phyloP scores from a whole-genome alignment of 2,888 invertebrate genomes.

The Alviniconcha strummeri region DNA sequence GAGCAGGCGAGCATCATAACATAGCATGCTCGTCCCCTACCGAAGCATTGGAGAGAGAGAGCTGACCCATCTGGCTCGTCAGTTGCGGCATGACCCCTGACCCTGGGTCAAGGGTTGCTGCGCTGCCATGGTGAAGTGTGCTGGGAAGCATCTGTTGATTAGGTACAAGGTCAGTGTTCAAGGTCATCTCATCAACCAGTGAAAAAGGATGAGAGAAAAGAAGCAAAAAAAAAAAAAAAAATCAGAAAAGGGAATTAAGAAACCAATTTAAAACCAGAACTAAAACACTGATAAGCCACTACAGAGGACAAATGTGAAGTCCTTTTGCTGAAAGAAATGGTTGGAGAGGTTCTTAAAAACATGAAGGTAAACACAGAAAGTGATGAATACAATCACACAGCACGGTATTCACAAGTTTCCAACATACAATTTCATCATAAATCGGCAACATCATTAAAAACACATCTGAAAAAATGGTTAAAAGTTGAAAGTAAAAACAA shows the following conservation, averaged over 20 bases:
- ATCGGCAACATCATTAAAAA: neutral
- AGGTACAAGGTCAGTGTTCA: slow-evolving; percentile 21
- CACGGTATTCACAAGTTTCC: neutral
- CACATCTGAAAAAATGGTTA: neutral
- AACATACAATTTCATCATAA: neutral
- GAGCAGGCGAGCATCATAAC: slow-evolving; percentile 29
- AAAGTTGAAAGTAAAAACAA: too few species aligned
- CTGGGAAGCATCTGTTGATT: slow-evolving; percentile 48
- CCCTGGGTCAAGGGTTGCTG: slow-evolving; percentile 43
- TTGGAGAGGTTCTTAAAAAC: neutral
- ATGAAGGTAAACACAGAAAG: neutral
- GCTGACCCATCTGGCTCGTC: slow-evolving; percentile 80
- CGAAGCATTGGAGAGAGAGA: slow-evolving; percentile 77
- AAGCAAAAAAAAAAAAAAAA: too few species aligned
- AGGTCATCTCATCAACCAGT: slow-evolving; percentile 8
- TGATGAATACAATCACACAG: neutral
- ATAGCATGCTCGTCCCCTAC: slow-evolving; percentile 57
- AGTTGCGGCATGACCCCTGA: slow-evolving; percentile 43
- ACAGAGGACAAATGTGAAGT: neutral
- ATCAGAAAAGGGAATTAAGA: neutral
- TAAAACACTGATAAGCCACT: neutral
- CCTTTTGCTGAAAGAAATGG: neutral
- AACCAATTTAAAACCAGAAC: neutral
- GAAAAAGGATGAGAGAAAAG: too few species aligned
- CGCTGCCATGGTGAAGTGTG: slow-evolving; percentile 44